Conservation (phyloP, 2,888 invertebrate genomes). For the Dolichomitus sp. region DNA sequence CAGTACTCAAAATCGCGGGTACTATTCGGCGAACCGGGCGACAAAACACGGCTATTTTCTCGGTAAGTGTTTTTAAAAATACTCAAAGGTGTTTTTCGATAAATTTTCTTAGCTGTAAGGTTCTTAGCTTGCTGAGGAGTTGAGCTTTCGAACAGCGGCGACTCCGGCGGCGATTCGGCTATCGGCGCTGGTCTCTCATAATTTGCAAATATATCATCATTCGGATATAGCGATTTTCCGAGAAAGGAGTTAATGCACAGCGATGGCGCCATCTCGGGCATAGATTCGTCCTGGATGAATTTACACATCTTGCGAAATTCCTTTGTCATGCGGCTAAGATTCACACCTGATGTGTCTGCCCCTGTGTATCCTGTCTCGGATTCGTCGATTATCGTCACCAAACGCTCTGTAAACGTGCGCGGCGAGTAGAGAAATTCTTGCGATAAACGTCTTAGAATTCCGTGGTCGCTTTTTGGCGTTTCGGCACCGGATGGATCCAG, state of each 20-base stretch:
- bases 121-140: neutral
- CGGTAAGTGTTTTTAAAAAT: constrained; percentile 27
- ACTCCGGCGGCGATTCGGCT: constrained; percentile 21
- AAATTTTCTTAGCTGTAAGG: constrained; percentile 46
- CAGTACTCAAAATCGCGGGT: constrained; percentile 40
- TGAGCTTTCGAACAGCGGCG: neutral
- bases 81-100: constrained; percentile 70
- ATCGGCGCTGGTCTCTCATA: constrained; percentile 30
- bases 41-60: neutral
- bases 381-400: constrained; percentile 81
- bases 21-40: neutral
- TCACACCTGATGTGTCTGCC: constrained; percentile 70
- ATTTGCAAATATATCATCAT: neutral
- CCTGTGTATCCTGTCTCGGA: constrained; percentile 71
- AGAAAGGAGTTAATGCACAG: constrained; percentile 39
- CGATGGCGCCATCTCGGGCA: constrained; percentile 78
- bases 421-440: constrained; percentile 76
- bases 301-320: constrained; percentile 80
- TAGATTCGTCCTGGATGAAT: constrained; percentile 81
- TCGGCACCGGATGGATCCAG: neutral
- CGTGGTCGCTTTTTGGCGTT: constrained; percentile 18
- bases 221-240: constrained; percentile 9
- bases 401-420: constrained; percentile 76
- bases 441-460: constrained; percentile 75
- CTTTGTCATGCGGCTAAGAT: constrained; percentile 77